Evolutionary conservation across 2,888 invertebrate species (phyloP).

Genomic region (Panorpa germanica): DNA sequence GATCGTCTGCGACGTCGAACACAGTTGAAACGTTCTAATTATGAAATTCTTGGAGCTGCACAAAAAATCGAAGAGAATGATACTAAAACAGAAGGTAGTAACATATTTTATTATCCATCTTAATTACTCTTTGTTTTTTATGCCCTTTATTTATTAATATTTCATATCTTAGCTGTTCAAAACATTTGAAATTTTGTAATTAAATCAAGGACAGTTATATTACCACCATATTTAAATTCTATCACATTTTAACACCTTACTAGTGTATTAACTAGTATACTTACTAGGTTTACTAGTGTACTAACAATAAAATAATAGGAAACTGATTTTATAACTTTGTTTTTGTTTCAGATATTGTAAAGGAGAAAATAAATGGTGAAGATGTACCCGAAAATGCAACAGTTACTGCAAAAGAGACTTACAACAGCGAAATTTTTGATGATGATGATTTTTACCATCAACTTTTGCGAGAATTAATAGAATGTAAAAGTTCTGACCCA

Average conservation of each 20-base stretch:
- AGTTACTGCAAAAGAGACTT: constrained; percentile 32
- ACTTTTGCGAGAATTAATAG: constrained; percentile 76
- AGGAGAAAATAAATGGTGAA: constrained; percentile 20
- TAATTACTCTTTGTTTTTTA: too few species aligned
- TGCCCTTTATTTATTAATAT: too few species aligned
- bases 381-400: constrained; percentile 18
- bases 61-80: constrained; percentile 10
- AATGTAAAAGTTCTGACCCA: constrained; percentile 65
- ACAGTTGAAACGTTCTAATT: constrained; percentile 57
- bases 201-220: too few species aligned
- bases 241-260: too few species aligned
- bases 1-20: constrained; percentile 58
- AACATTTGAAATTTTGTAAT: too few species aligned
- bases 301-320: too few species aligned
- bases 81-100: constrained; percentile 14
- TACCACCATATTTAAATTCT: too few species aligned
- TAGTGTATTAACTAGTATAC: too few species aligned
- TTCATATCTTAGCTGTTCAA: too few species aligned
- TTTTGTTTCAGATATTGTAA: constrained; percentile 16
- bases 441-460: constrained; percentile 97
- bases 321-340: too few species aligned
- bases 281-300: too few species aligned
- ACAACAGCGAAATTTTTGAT: constrained; percentile 76
- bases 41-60: constrained; percentile 42
- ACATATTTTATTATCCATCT: too few species aligned